Base-by-base conservation (phyloP, 2,113 vertebrate species). In the Himantopus leucocephalus region DNA sequence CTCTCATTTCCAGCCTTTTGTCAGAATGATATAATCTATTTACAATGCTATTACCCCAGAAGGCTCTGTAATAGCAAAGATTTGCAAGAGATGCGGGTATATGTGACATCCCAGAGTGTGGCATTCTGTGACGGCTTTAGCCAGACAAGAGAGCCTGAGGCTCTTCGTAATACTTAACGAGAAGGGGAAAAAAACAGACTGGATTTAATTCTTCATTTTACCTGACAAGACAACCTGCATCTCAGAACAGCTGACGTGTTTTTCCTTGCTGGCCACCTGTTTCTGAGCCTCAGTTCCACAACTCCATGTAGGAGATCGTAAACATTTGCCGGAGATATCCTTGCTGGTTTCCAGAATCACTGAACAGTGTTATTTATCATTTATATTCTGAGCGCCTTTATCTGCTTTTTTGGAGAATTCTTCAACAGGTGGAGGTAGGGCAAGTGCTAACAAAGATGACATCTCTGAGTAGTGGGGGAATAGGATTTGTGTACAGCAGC, bases 261-360 rank as follows among this genome's bases (percentile, higher is more conserved):
- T 48, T 81, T 77, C 17, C 7, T 53, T 30, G 43, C 43, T 63
- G 10, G 4, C 63, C 34, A 41, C 11, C 37, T 55, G 22, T 29
- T 50, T 22, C 24, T 60, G 72, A 85, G 8, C n/a, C 29, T 55
- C 50, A 30, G 9, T 86, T 86, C 45, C 29, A 66, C n/a, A 86
- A 4, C 18, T 34, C 15, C 12, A 14, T 1, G 0, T 24, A 72
- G 23, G 30, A 45, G 21, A 82, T 27, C 1, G 3, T 23, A 35
- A 68, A 45, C 5, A 8, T 77, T 37, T 92, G 13, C 52, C 37
- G n/a, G 35, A 73, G 29, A 34, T 10, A 58, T 70, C 27, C 30
- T 84, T 55, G 4, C 19, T 47, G 19, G 2, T 77, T 86, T 75
- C 50, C 41, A 55, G 43, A 74, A 47, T 43, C 24, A 9, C 26